These are phyloP conservation scores for Drosophila azteca DNA, from an alignment of 1,140 invertebrate genomes.

Conservation along the genomic window DNA sequence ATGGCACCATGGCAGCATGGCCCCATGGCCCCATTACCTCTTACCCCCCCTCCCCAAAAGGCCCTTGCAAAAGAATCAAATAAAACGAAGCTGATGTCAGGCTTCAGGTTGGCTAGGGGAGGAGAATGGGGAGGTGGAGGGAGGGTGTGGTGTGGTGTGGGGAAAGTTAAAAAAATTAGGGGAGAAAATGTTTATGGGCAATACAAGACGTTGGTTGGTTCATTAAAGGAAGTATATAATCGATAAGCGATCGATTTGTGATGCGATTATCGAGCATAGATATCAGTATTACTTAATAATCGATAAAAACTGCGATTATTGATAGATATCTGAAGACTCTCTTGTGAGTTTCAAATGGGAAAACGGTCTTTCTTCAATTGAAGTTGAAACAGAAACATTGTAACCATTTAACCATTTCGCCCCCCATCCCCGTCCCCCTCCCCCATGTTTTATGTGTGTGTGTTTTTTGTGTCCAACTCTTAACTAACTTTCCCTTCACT, in stretches of 20 bases:
- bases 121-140: no score
- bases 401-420: neutral
- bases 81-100: conserved; percentile 20
- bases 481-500: conserved; percentile 75
- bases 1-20: neutral
- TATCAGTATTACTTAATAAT: no score
- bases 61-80: neutral
- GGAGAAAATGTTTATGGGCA: no score
- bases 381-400: no score
- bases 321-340: no score
- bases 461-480: conserved; percentile 15
- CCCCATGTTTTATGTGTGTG: neutral
- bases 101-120: neutral
- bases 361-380: no score
- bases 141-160: no score
- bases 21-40: neutral
- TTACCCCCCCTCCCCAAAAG: neutral
- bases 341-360: no score
- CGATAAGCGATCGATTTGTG: neutral
- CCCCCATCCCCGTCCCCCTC: neutral
- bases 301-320: no score
- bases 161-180: neutral
- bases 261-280: no score
- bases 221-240: neutral
- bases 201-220: neutral